phyloP scores from a whole-genome alignment of 2,888 invertebrate species.

The Drosophila ustulata region DNA sequence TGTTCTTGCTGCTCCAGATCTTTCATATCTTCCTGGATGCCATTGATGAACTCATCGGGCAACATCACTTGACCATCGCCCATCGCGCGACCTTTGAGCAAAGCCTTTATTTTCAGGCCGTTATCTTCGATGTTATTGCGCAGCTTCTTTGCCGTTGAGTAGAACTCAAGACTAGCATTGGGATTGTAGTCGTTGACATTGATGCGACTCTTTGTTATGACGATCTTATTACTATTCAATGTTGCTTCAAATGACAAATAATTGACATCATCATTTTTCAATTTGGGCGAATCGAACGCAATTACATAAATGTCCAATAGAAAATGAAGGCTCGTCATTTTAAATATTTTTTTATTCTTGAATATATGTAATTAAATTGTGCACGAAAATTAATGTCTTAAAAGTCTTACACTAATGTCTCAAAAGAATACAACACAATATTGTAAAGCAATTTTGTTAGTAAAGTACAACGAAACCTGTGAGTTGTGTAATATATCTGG shows the following conservation, averaged over 20 bases:
- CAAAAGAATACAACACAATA: neutral
- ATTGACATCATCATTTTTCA: constrained; percentile 33
- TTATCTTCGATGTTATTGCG: constrained; percentile 41
- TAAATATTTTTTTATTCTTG: neutral
- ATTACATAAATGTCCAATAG: constrained; percentile 71
- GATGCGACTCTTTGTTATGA: constrained; percentile 75
- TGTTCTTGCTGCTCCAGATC: constrained; percentile 59
- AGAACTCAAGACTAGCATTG: neutral
- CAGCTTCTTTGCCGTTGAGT: constrained; percentile 22
- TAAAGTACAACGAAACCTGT: constrained; percentile 15
- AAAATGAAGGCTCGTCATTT: constrained; percentile 36
- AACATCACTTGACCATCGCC: neutral
- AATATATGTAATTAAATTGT: constrained; percentile 5
- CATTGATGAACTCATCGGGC: constrained; percentile 62
- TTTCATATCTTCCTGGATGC: constrained; percentile 48
- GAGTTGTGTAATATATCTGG: constrained; percentile 9
- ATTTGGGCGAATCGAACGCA: constrained; percentile 44
- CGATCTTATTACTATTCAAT: constrained; percentile 58
- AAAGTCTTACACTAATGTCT: too few relatives aligned
- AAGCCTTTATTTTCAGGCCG: constrained; percentile 58
- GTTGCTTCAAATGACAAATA: constrained; percentile 57
- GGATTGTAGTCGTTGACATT: constrained; percentile 75
- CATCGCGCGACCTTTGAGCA: neutral
- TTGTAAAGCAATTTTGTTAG: constrained; percentile 5
- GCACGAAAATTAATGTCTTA: neutral